phyloP scores from a whole-genome alignment of 2,888 invertebrate genomes.

The Plagiodera versicolora region DNA sequence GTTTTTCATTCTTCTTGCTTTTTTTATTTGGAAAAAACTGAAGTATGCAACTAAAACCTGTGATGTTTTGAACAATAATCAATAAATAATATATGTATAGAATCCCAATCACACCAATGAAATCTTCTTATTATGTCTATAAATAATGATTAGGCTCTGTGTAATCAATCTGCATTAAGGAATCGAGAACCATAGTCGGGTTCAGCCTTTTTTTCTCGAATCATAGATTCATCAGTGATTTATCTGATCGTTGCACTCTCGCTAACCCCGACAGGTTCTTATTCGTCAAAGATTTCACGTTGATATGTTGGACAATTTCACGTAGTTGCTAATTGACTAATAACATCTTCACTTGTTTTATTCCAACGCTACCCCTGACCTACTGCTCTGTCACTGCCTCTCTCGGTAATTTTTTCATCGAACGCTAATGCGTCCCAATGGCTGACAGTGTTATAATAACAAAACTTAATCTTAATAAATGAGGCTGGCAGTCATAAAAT shows the following conservation, averaged over 20 bases:
- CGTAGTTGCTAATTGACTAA: no score
- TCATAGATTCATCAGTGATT: no score
- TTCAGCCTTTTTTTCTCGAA: no score
- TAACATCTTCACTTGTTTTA: no score
- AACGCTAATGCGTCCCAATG: conserved; percentile 34
- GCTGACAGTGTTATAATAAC: conserved; percentile 36
- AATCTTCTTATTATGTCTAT: conserved; percentile 35
- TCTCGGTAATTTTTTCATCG: conserved; percentile 10
- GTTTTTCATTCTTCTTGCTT: no score
- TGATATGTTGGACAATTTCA: no score
- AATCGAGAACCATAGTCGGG: conserved; percentile 1
- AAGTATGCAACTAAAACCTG: no score
- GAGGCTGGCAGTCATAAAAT: conserved; percentile 40
- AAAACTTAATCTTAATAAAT: conserved; percentile 47
- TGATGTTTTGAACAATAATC: conserved; percentile 26
- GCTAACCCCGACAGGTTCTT: no score
- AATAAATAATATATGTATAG: conserved; percentile 31
- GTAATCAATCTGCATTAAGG: conserved; percentile 29
- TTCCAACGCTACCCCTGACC: background rate
- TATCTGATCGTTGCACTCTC: no score
- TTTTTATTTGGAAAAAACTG: no score
- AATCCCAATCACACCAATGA: conserved; percentile 29
- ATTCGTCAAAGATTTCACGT: no score
- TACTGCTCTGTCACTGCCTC: conserved; percentile 9
- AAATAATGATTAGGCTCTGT: conserved; percentile 33